Conservation (phyloP, 2,113 vertebrate species). For the Anarhynchus alexandrinus region DNA sequence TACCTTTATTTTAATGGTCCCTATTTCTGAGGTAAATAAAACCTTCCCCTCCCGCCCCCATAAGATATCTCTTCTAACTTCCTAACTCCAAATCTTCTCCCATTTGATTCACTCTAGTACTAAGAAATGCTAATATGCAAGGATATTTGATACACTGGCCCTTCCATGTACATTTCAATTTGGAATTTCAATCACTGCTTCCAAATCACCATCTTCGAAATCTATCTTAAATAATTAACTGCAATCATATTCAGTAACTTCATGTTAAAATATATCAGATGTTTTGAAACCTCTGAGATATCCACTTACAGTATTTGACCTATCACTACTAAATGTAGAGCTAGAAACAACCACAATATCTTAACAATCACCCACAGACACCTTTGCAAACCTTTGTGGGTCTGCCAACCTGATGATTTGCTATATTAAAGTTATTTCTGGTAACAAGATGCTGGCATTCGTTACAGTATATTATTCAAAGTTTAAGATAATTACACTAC, state of each 20-base stretch:
- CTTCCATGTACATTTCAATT: not conserved
- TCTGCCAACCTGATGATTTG: not conserved
- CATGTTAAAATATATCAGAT: not conserved
- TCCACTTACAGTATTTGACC: not conserved
- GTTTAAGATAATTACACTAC: not conserved
- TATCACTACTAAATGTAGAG: not conserved
- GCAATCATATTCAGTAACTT: not conserved
- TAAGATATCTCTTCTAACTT: not conserved
- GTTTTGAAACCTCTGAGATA: not conserved
- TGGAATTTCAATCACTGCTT: not conserved
- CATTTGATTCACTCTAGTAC: not conserved
- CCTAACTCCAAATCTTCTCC: not conserved
- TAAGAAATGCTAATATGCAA: not conserved
- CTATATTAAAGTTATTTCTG: not conserved
- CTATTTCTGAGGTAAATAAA: not conserved
- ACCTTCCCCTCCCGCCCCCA: fast-evolving
- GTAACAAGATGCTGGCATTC: not conserved
- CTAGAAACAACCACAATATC: not conserved
- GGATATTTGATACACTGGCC: not conserved
- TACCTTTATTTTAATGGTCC: not conserved
- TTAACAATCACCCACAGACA: not conserved
- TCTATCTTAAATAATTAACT: not conserved
- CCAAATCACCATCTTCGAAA: not conserved
- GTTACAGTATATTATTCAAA: not conserved
- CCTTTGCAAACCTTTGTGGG: not conserved